Evolutionary conservation across 2,113 vertebrate genomes (phyloP).

Genomic region (Cercopithecus mona): DNA sequence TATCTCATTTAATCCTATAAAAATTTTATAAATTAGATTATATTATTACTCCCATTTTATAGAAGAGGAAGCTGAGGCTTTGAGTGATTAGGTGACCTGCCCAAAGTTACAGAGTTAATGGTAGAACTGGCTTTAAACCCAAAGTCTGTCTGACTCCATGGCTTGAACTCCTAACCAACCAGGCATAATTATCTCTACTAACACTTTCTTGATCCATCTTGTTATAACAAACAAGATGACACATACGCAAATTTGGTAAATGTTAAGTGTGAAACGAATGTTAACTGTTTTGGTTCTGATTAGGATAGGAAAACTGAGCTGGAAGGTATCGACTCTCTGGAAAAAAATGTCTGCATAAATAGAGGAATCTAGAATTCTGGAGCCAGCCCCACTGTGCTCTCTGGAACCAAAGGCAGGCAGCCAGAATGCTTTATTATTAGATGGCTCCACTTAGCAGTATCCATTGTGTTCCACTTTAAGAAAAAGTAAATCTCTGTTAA

Average conservation of each 20-base stretch:
- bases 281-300: background rate
- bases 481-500: constrained; percentile 42
- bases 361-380: background rate
- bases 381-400: background rate
- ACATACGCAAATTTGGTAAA: background rate
- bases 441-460: background rate
- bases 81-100: background rate
- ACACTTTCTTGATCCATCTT: background rate
- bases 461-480: constrained; percentile 22
- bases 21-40: background rate
- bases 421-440: background rate
- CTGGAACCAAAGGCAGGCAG: background rate
- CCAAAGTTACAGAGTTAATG: background rate
- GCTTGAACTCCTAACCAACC: background rate
- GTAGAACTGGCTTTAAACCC: background rate
- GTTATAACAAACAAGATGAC: background rate
- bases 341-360: background rate
- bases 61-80: background rate
- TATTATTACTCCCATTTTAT: background rate
- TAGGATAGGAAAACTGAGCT: background rate
- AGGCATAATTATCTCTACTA: background rate
- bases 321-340: background rate
- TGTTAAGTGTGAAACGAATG: background rate
- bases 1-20: background rate
- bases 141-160: background rate